A percentile compares a stretch with the other conserved stretches of the same genome.
phyloP scores from a whole-genome alignment of 1,140 invertebrate species.

The Diuraphis noxia region DNA sequence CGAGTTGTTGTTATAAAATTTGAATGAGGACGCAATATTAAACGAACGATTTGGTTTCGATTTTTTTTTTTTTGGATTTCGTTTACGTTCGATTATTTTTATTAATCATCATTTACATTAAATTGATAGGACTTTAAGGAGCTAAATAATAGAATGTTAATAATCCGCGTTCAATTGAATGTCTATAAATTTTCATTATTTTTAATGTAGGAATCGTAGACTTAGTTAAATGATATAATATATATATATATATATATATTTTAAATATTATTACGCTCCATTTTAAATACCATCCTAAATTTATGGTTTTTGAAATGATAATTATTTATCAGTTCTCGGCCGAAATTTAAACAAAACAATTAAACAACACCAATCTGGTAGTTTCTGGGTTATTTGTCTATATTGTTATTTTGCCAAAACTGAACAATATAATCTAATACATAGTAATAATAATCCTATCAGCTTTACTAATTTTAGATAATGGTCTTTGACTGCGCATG shows the following conservation, averaged over 20 bases:
- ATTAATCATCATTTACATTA: too few species aligned
- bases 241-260: too few species aligned
- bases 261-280: neutral
- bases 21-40: too few species aligned
- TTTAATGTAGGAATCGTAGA: neutral
- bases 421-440: too few species aligned
- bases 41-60: too few species aligned
- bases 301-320: neutral
- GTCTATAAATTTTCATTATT: too few species aligned
- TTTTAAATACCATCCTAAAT: neutral
- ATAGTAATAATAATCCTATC: neutral
- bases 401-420: neutral
- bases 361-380: neutral
- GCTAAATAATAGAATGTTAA: neutral
- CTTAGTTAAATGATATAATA: neutral
- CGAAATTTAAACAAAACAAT: neutral
- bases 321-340: neutral
- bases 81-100: too few species aligned
- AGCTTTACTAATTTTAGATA: neutral
- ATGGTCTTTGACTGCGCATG: neutral
- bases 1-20: too few species aligned
- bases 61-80: neutral
- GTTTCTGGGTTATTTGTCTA: neutral
- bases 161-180: too few species aligned
- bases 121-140: too few species aligned